These are phyloP conservation scores for Melanotaenia nigrans DNA, from an alignment of 2,797 vertebrate genomes.

Conservation along the genomic window DNA sequence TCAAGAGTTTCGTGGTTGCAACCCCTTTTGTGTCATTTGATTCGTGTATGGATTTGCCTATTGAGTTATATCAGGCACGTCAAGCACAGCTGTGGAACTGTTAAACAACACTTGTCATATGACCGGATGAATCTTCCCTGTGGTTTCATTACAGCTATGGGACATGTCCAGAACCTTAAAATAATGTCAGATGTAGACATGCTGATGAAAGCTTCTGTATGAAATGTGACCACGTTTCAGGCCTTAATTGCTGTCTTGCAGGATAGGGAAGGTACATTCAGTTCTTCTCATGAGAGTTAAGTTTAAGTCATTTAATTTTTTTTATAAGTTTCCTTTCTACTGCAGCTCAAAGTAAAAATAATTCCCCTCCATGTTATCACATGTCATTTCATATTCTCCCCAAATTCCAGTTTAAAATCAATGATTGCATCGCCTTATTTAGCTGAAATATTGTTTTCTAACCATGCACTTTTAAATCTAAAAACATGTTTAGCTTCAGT, in stretches of 20 bases:
- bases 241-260: conserved; percentile 33
- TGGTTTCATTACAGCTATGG: conserved; percentile 25
- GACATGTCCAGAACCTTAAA: conserved; percentile 29
- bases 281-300: conserved; percentile 1
- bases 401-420: neutral
- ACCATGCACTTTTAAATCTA: neutral
- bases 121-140: conserved; percentile 9
- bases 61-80: conserved; percentile 31
- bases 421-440: neutral
- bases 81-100: conserved; percentile 14
- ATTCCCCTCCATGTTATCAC: neutral
- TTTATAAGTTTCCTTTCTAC: neutral
- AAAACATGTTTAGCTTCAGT: too few relatives aligned
- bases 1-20: conserved; percentile 43
- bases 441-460: neutral
- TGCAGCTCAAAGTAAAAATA: neutral
- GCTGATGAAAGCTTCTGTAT: conserved; percentile 12
- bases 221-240: conserved; percentile 6
- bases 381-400: neutral
- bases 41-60: conserved; percentile 46
- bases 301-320: neutral
- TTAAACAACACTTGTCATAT: conserved; percentile 13
- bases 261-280: conserved; percentile 26
- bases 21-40: conserved; percentile 55
- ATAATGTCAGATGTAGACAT: conserved; percentile 25